Conservation (phyloP, 2,888 invertebrate genomes). For the Zaprionus obscuricornis region DNA sequence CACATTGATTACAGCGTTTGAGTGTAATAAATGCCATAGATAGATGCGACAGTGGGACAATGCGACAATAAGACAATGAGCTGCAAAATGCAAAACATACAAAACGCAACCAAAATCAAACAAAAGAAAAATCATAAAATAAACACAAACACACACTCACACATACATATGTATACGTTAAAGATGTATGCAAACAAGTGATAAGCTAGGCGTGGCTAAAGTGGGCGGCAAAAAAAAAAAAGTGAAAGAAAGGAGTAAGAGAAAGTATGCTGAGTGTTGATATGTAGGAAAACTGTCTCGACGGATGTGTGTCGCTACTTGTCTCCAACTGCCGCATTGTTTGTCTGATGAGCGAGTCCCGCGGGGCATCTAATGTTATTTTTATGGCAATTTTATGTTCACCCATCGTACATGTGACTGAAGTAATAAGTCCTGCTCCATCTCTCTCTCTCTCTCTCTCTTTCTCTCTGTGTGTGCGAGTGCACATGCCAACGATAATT, state of each 20-base stretch:
- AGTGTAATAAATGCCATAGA: slow-evolving; percentile 48
- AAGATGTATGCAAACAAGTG: slow-evolving; percentile 34
- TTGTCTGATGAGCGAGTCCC: slow-evolving; percentile 53
- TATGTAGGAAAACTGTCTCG: slow-evolving; percentile 11
- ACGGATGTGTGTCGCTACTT: slow-evolving; percentile 35
- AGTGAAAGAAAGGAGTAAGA: too few relatives aligned
- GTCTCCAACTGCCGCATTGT: slow-evolving; percentile 46
- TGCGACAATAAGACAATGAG: slow-evolving; percentile 17
- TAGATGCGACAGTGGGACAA: too few relatives aligned
- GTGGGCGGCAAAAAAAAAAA: background rate
- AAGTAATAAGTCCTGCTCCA: slow-evolving; percentile 29
- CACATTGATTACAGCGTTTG: slow-evolving; percentile 58
- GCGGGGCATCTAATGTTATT: slow-evolving; percentile 56
- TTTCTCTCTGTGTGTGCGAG: slow-evolving; percentile 4
- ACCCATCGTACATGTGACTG: slow-evolving; percentile 6
- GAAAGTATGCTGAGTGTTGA: background rate
- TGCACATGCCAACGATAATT: slow-evolving; percentile 56
- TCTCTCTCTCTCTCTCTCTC: background rate
- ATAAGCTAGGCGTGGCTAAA: background rate
- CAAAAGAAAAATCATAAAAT: slow-evolving; percentile 54
- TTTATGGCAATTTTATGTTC: slow-evolving; percentile 62
- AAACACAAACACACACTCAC: too few relatives aligned
- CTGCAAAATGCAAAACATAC: slow-evolving; percentile 23
- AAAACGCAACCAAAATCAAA: slow-evolving; percentile 22
- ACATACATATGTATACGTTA: too few relatives aligned